phyloP scores from a whole-genome alignment of 2,113 vertebrate genomes.

The Axis porcinus region DNA sequence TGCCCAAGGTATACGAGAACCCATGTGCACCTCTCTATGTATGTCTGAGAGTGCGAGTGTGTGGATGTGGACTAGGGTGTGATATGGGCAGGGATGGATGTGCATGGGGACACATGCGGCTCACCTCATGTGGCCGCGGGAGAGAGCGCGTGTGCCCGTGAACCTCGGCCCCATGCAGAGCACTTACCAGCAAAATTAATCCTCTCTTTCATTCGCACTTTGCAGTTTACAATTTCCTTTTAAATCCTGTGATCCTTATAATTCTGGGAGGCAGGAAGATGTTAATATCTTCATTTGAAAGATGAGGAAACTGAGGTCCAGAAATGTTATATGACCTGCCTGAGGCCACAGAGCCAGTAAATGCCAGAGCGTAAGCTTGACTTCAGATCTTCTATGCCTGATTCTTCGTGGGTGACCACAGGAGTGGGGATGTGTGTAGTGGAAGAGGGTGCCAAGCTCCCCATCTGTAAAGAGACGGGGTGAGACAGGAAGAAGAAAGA shows the following conservation, averaged over 20 bases:
- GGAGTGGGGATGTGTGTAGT: background rate
- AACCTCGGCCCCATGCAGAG: background rate
- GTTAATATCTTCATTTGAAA: background rate
- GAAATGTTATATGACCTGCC: background rate
- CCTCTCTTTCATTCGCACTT: background rate
- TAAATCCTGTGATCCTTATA: background rate
- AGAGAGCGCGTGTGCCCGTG: background rate
- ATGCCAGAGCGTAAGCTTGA: background rate
- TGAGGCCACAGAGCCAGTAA: background rate
- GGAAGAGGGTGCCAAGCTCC: background rate
- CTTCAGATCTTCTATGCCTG: background rate
- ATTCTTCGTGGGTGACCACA: background rate
- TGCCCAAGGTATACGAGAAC: background rate
- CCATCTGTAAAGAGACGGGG: background rate
- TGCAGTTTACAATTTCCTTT: conserved; percentile 32
- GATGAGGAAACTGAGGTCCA: background rate
- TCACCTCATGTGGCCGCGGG: background rate
- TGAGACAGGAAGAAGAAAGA: background rate
- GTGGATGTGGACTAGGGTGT: background rate
- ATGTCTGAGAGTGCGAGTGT: background rate
- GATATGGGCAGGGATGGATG: background rate
- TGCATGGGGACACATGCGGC: too few relatives aligned
- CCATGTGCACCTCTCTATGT: background rate
- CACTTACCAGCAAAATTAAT: background rate
- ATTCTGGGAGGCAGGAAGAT: background rate